Conservation (phyloP, 2,888 invertebrate species). For the Archips xylosteana region DNA sequence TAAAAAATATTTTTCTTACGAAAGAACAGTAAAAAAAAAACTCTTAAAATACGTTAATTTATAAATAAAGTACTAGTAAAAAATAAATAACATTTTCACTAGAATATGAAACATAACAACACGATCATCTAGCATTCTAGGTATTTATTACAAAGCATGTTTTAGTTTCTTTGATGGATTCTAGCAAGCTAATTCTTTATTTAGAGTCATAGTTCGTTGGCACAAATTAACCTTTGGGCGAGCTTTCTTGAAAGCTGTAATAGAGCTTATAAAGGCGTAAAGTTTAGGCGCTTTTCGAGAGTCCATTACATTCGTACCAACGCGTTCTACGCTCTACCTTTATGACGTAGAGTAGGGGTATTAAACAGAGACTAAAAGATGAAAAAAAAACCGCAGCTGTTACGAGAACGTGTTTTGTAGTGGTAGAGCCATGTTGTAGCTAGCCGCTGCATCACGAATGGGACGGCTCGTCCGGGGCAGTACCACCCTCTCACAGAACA, state of each 20-base stretch:
- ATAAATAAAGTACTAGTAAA: too few species aligned
- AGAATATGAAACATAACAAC: too few species aligned
- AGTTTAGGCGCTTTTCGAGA: conserved; percentile 54
- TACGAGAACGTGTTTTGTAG: too few species aligned
- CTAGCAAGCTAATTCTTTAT: conserved; percentile 3
- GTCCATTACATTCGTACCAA: conserved; percentile 73
- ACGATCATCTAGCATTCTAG: background rate
- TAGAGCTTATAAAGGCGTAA: conserved; percentile 52
- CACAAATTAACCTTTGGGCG: conserved; percentile 21
- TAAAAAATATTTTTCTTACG: too few species aligned
- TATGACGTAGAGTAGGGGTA: conserved; percentile 46
- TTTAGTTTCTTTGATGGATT: background rate
- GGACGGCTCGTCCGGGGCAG: too few species aligned
- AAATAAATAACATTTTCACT: too few species aligned
- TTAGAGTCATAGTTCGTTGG: conserved; percentile 21
- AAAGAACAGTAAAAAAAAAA: too few species aligned
- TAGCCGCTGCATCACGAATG: too few species aligned
- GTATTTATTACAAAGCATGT: background rate
- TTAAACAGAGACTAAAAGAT: conserved; percentile 11
- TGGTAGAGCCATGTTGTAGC: too few species aligned
- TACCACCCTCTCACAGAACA: too few species aligned
- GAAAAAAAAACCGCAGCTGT: too few species aligned
- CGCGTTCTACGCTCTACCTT: conserved; percentile 63
- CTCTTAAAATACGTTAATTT: too few species aligned
- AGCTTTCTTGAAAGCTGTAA: conserved; percentile 33